Conservation (phyloP, 1,140 invertebrate genomes). For the Neuroterus valhalla region DNA sequence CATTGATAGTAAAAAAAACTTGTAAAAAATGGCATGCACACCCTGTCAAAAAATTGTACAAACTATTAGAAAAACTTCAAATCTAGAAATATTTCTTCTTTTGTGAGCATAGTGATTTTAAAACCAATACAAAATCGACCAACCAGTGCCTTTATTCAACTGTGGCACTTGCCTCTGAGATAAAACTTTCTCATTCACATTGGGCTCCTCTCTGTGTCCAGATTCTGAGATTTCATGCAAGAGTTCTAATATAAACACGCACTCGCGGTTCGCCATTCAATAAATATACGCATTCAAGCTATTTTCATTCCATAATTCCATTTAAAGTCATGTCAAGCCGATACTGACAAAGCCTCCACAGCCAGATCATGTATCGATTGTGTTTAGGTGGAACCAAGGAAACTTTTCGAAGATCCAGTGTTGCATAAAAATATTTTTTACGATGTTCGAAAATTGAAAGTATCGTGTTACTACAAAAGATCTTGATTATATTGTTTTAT, state of each 20-base stretch:
- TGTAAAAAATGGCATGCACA: slow-evolving; percentile 17
- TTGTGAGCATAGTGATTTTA: not conserved
- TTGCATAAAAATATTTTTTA: slow-evolving; percentile 20
- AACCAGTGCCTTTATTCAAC: slow-evolving; percentile 32
- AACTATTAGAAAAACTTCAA: not conserved
- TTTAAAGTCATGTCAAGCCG: slow-evolving; percentile 23
- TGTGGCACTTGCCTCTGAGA: slow-evolving; percentile 42
- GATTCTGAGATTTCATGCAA: slow-evolving; percentile 68
- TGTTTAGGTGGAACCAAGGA: slow-evolving; percentile 9
- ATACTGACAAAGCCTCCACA: slow-evolving; percentile 8
- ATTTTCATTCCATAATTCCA: not conserved
- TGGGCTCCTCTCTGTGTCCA: slow-evolving; percentile 71
- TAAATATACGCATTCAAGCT: slow-evolving; percentile 24
- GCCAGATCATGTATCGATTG: slow-evolving; percentile 22
- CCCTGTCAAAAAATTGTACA: slow-evolving; percentile 21
- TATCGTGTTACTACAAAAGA: slow-evolving; percentile 41
- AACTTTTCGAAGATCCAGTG: slow-evolving; percentile 2
- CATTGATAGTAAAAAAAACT: slow-evolving; percentile 7
- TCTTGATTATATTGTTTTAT: slow-evolving; percentile 34
- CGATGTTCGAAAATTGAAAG: slow-evolving; percentile 34
- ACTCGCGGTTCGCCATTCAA: slow-evolving; percentile 38
- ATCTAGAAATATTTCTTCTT: not conserved
- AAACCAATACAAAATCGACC: slow-evolving; percentile 29
- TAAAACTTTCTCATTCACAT: slow-evolving; percentile 42
- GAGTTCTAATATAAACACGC: slow-evolving; percentile 52